phyloP scores from a whole-genome alignment of 2,888 invertebrate genomes.

The Lydus trimaculatus region DNA sequence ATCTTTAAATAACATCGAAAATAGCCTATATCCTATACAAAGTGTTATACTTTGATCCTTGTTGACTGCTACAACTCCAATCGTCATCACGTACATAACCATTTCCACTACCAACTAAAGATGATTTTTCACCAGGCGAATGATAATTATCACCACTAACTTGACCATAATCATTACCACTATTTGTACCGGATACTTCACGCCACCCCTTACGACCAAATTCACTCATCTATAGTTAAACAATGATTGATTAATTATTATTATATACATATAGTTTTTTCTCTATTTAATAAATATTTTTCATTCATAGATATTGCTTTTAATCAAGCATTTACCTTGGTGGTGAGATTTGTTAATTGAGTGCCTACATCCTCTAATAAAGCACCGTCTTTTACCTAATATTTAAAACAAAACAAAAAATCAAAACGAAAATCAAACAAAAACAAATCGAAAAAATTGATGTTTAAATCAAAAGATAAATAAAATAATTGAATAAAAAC shows the following conservation, averaged over 20 bases:
- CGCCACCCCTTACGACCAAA: conserved; percentile 72
- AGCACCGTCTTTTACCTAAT: conserved; percentile 74
- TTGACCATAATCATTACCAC: conserved; percentile 54
- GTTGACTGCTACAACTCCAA: conserved; percentile 59
- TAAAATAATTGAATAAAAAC: conserved; percentile 28
- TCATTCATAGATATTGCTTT: background rate
- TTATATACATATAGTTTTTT: too few relatives aligned
- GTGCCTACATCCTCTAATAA: conserved; percentile 71
- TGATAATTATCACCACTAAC: conserved; percentile 59
- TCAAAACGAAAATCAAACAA: conserved; percentile 39
- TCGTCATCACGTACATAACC: conserved; percentile 54
- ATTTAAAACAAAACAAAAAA: conserved; percentile 48
- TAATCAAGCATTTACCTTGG: conserved; percentile 64
- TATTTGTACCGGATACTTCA: conserved; percentile 44
- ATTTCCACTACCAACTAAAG: conserved; percentile 57
- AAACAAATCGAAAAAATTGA: conserved; percentile 28
- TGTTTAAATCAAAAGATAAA: conserved; percentile 26
- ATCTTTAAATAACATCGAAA: too few relatives aligned
- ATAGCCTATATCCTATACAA: too few relatives aligned
- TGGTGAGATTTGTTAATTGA: conserved; percentile 70
- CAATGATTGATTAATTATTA: too few relatives aligned
- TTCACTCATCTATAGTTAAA: conserved; percentile 68
- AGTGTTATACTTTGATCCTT: conserved; percentile 60
- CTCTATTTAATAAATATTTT: too few relatives aligned
- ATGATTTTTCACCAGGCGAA: conserved; percentile 61